Evolutionary conservation across 2,797 vertebrate species (phyloP), one percentile per base, ranked within the genome.

Genomic region (Argyrosomus regius): DNA sequence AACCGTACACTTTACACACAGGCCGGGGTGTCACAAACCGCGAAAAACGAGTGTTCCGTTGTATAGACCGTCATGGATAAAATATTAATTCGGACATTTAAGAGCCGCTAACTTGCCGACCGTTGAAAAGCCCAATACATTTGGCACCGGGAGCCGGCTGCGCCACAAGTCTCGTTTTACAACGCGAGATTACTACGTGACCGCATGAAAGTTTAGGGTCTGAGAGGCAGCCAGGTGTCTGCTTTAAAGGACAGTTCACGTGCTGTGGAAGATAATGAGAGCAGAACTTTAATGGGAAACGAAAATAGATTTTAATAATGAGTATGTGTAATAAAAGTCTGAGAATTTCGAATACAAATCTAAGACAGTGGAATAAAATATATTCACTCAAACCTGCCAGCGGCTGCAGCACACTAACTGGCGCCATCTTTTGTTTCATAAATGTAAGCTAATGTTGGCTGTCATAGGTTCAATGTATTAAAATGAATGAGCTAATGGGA

Each of bases 181-280:
- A 75, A 17, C 85, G 81, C 87, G 89, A 90, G 81, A 89, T 24
- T 20, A 35, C 17, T 2, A 6, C 20, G 26, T 13, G 35, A 43
- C 18, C 4, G 4, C 60, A 18, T 53, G 2, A 39, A 9, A 39
- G 35, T 8, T 39, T 39, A 39, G 35, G 28, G 49, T 20, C 11
- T 24, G 12, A 24, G 22, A 35, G 18, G 41, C 39, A 16, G 13
- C 7, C 41, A 45, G 41, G 14, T 46, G 60, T 24, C 8, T 31
- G 4, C 6, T 61, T 61, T 35, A 9, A 20, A 48, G 17, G 17
- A 45, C 35, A 9, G 35, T 45, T 45, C 3, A 45, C 43, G 13
- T 45, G 4, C 13, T 45, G 43, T 35, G 43, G 43, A 12, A 12
- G 43, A 45, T 14, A 45, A 45, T 13, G 13, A 3, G 11, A 14